Evolutionary conservation across 1,140 invertebrate species (phyloP), one percentile per base, ranked within the genome.

Genomic region (Tetranychus urticae): DNA sequence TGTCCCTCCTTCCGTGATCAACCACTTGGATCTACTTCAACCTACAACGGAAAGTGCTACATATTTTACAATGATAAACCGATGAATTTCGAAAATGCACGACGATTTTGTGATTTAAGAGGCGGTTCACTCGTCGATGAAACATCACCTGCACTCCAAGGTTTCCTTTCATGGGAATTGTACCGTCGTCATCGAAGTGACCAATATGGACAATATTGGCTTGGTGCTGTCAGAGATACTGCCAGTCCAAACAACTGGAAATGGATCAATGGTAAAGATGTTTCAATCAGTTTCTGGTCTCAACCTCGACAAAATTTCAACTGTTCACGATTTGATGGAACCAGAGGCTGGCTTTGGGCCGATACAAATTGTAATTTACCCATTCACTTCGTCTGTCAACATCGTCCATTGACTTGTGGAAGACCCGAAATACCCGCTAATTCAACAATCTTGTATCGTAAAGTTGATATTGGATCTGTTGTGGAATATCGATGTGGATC

Each of bases 21-120:
- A 70, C 87, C 87, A 0, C 86, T 86, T 1, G 89, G 88, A 13
- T 86, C 84, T 39, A 85, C 86, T 0, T 86, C 88, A 2, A 92
- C 88, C 0, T 94, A 93, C 72, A 92, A 92, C 69, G 88, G 88
- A 56, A 92, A 92, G 74, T 94, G 89, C 71, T 94, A 94, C 70
- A 87, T 90, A 63, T 94, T 93, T 74, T 91, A 92, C 73, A 88
- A 89, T 68, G 76, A 86, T 37, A 86, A 90, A 68, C 85, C 86
- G 0, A 70, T 84, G 63, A 81, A 79, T 63, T 89, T 92, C 71
- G 75, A 81, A 35, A 85, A 88, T 50, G 83, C 88, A 0, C 71
- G 87, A 10, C 74, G 79, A 0, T 88, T 88, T 69, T 93, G 88
- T 68, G 78, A 81, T 52, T 77, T 78, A 1, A 76, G 88, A 36